Evolutionary conservation across 1,140 invertebrate genomes (phyloP), one percentile per base, ranked within the genome.

Genomic region (Holotrichia oblita): DNA sequence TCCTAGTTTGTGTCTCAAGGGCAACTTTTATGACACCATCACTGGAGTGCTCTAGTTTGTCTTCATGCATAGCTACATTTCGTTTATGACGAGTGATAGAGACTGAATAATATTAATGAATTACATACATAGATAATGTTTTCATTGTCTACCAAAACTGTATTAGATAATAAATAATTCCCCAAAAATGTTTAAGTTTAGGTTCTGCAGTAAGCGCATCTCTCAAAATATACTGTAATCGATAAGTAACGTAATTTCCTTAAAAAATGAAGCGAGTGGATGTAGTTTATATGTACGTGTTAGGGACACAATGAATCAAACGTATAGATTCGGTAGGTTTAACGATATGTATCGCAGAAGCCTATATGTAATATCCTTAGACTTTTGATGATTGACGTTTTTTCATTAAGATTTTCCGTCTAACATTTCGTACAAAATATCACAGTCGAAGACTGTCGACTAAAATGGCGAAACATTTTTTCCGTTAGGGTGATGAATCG

Each of bases 381-480:
- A 48, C 44, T 3, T 48, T 48, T 48, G 44, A 48, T 12, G 44
- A 48, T 48, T 48, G 44, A 48, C 44, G n/a, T 48, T 48, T 48
- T 48, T 12, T 48, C 44, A 48, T 48, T 48, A 48, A 48, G 44
- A 48, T 14, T 48, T 14, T 14, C 44, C 9, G 10, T 48, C 44
- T 48, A 48, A 48, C 44, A 12, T 48, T 14, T 48, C 9, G n/a
- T 48, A 48, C n/a, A 48, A 48, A 48, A 48, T 48, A 48, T 48
- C 44, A 14, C 10, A 48, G 44, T 48, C n/a, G 44, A 14, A 10
- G n/a, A 48, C n/a, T 3, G 44, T 12, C 9, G 10, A 14, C 44
- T 48, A 48, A 48, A 48, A 48, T 48, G 44, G 44, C 44, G n/a
- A 48, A 48, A 48, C 44, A 48, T 48, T 48, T 48, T 48, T 48